Evolutionary conservation across 2,113 vertebrate genomes (phyloP).

Genomic region (Petromus typicus): DNA sequence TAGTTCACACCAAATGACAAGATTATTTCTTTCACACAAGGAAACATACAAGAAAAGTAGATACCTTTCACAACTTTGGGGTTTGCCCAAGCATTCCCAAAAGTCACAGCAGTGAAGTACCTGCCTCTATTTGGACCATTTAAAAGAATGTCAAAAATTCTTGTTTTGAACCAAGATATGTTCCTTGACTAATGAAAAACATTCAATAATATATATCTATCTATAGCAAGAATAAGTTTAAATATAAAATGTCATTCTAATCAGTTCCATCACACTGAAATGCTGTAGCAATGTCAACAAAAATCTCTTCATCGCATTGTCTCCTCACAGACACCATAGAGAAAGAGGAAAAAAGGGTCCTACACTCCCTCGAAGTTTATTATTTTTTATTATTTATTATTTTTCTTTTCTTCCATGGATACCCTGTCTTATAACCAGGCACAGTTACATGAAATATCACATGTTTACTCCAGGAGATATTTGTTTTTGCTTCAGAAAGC

Average conservation of each 20-base stretch:
- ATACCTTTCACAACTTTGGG: background rate
- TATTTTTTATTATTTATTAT: background rate
- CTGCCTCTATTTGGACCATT: background rate
- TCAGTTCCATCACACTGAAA: slow-evolving; percentile 5
- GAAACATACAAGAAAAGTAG: background rate
- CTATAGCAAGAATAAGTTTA: slow-evolving; percentile 6
- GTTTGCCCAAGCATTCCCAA: background rate
- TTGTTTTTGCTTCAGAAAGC: background rate
- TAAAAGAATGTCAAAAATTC: background rate
- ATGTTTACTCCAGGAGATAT: background rate
- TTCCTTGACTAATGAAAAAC: background rate
- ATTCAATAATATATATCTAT: background rate
- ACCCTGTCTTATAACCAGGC: background rate
- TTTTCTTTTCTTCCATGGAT: background rate
- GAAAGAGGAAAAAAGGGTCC: background rate
- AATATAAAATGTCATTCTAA: slow-evolving; percentile 52
- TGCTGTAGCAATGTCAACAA: slow-evolving; percentile 10
- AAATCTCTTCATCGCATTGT: background rate
- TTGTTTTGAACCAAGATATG: slow-evolving; percentile 19
- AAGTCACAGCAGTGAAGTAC: background rate
- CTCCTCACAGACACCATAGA: background rate
- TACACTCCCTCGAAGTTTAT: background rate
- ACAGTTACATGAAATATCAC: background rate
- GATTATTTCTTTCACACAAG: slow-evolving; percentile 23
- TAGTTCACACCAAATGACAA: background rate